Evolutionary conservation across 1,140 invertebrate species (phyloP).

Genomic region (Drosophila mayri): DNA sequence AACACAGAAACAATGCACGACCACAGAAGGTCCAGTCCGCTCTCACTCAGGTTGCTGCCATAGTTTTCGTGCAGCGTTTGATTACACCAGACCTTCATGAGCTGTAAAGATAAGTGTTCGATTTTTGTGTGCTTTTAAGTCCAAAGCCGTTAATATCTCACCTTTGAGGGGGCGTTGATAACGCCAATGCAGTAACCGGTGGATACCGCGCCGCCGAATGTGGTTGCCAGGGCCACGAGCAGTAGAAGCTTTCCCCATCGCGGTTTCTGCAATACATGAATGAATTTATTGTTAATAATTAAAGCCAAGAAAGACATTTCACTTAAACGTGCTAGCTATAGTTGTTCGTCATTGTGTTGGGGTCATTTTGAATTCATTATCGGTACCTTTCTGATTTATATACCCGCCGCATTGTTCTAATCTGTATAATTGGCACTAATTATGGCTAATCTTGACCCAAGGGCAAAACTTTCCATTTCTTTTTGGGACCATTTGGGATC

Average conservation of each 20-base stretch:
- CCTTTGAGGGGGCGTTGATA: conserved; percentile 92
- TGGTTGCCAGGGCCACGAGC: conserved; percentile 86
- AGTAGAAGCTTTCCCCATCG: conserved; percentile 70
- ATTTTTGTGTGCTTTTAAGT: neutral
- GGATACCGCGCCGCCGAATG: conserved; percentile 93
- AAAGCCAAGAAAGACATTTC: neutral
- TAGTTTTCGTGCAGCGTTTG: conserved; percentile 88
- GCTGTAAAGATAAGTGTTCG: conserved; percentile 84
- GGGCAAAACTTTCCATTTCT: conserved; percentile 43
- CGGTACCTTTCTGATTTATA: conserved; percentile 23
- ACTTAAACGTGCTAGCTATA: neutral
- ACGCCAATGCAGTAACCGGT: conserved; percentile 96
- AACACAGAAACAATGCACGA: conserved; percentile 93
- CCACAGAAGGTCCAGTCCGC: conserved; percentile 90
- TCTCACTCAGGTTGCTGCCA: conserved; percentile 85
- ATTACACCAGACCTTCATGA: conserved; percentile 90
- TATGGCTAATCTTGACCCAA: conserved; percentile 25
- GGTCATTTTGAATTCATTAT: conserved; percentile 29
- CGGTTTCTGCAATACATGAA: conserved; percentile 44
- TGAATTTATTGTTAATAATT: neutral
- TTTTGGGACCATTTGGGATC: conserved; percentile 4
- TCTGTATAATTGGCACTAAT: conserved; percentile 42
- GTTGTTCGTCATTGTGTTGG: conserved; percentile 39
- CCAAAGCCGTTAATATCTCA: conserved; percentile 79
- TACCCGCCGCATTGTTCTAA: conserved; percentile 1